These are phyloP conservation scores for Listronotus bonariensis DNA, from an alignment of 1,140 invertebrate genomes.

Conservation along the genomic window DNA sequence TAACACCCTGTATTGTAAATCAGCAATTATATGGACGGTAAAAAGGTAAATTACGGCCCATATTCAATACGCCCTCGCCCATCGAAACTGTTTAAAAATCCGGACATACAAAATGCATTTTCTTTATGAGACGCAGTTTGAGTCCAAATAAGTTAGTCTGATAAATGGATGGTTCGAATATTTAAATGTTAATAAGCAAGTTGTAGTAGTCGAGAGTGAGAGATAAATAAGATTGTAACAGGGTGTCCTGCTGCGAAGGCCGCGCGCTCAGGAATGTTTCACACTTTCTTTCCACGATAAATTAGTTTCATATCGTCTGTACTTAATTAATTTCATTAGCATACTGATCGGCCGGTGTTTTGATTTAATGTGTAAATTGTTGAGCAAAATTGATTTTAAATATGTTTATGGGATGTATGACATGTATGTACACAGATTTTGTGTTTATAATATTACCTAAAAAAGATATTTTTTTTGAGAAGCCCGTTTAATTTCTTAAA, in stretches of 20 bases:
- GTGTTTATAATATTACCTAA: too few species aligned
- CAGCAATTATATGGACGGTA: too few species aligned
- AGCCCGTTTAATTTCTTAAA: too few species aligned
- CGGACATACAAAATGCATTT: conserved; percentile 29
- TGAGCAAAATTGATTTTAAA: too few species aligned
- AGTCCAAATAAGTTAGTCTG: conserved; percentile 36
- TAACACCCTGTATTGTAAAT: too few species aligned
- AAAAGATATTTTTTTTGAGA: too few species aligned
- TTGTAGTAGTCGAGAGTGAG: conserved; percentile 47
- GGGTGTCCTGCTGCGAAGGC: conserved; percentile 49
- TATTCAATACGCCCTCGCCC: too few species aligned
- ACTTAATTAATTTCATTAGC: conserved; percentile 30
- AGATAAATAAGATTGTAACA: conserved; percentile 52
- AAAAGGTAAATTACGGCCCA: too few species aligned
- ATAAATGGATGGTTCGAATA: conserved; percentile 43
- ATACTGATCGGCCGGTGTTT: background rate
- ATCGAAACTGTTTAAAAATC: conserved; percentile 5
- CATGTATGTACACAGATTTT: too few species aligned
- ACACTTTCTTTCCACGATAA: conserved; percentile 52
- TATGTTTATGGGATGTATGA: too few species aligned
- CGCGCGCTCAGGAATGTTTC: conserved; percentile 51
- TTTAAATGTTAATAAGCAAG: conserved; percentile 49
- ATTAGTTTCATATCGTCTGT: conserved; percentile 46
- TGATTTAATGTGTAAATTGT: too few species aligned
- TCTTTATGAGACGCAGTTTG: conserved; percentile 34